Evolutionary conservation across 2,113 vertebrate genomes (phyloP), one percentile per base, ranked within the genome.

Genomic region (Asarcornis scutulata): DNA sequence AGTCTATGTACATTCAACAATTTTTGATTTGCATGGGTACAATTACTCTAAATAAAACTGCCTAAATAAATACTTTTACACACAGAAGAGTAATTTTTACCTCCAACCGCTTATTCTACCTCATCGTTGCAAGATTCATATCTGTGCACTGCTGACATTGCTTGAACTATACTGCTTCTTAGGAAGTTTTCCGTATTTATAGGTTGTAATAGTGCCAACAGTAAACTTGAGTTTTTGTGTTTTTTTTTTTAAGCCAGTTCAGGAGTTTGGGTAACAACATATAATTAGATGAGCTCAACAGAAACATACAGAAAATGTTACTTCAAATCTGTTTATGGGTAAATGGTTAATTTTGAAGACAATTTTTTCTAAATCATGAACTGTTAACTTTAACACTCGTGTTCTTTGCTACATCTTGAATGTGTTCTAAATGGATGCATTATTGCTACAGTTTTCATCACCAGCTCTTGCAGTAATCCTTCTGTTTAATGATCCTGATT

Each of bases 401-500:
- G 77, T 76, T 83, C 85, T 53, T 76, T 83, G 76, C 81, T 81
- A 58, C 77, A 80, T 69, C 74, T 78, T 74, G 32, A 95, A 75
- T 82, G 91, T 52, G 13, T 86, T 89, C 77, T 96, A 93, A 96
- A 96, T 66, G 75, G 58, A 80, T 88, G 67, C 63, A 58, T 88
- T 91, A 72, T 88, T 86, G 74, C 92, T 77, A 71, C 48, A 60
- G 36, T 50, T 91, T 96, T 97, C 96, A 95, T 95, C 83, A 86
- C 13, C 62, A 91, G 27, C 75, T 97, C 71, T 91, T 95, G 88
- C 72, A 91, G 81, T 95, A 97, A 97, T 97, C 83, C 55, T 88
- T 97, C 95, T 97, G 91, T 94, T 96, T 97, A 98, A 98, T 93
- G 86, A 97, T 91, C 84, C 94, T 92, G 88, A 95, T 97, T 97